Percentiles rank a stretch among this genome's conserved stretches.
phyloP scores from a whole-genome alignment of 2,888 invertebrate species.

The Eucera pruinosa region DNA sequence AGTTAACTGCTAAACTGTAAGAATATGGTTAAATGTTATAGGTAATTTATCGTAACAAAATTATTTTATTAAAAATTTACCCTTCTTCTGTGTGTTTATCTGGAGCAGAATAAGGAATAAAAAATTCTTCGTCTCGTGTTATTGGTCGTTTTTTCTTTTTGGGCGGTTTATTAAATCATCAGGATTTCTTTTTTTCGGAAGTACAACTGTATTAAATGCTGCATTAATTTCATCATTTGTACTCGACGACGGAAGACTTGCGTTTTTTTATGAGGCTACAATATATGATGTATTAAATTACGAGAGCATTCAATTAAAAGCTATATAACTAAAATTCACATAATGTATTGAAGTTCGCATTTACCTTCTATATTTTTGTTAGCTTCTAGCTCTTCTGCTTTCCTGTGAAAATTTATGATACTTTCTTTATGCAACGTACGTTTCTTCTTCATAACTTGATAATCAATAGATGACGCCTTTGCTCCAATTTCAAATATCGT shows the following conservation, averaged over 20 bases:
- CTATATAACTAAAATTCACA: neutral
- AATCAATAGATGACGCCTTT: slow-evolving; percentile 91
- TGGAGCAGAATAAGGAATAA: slow-evolving; percentile 93
- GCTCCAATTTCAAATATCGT: slow-evolving; percentile 97
- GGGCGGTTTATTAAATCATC: slow-evolving; percentile 85
- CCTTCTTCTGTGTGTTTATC: slow-evolving; percentile 94
- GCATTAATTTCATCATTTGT: slow-evolving; percentile 86
- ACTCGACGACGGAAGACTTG: slow-evolving; percentile 82
- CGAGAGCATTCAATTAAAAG: slow-evolving; percentile 18
- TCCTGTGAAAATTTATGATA: slow-evolving; percentile 85
- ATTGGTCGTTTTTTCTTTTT: slow-evolving; percentile 85
- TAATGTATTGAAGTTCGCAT: neutral
- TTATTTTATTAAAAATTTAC: slow-evolving; percentile 83
- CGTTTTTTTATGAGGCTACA: slow-evolving; percentile 46
- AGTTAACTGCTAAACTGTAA: slow-evolving; percentile 90
- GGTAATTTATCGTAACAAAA: neutral
- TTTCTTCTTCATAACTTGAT: slow-evolving; percentile 94
- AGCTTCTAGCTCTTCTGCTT: slow-evolving; percentile 80
- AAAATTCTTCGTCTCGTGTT: slow-evolving; percentile 91
- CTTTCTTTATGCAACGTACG: slow-evolving; percentile 89
- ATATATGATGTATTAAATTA: slow-evolving; percentile 1
- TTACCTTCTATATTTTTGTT: slow-evolving; percentile 45
- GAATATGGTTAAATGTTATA: slow-evolving; percentile 3
- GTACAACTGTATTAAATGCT: slow-evolving; percentile 86
- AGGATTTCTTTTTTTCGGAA: slow-evolving; percentile 86